Conservation (phyloP, 2,888 invertebrate species). For the Tachina grossa region DNA sequence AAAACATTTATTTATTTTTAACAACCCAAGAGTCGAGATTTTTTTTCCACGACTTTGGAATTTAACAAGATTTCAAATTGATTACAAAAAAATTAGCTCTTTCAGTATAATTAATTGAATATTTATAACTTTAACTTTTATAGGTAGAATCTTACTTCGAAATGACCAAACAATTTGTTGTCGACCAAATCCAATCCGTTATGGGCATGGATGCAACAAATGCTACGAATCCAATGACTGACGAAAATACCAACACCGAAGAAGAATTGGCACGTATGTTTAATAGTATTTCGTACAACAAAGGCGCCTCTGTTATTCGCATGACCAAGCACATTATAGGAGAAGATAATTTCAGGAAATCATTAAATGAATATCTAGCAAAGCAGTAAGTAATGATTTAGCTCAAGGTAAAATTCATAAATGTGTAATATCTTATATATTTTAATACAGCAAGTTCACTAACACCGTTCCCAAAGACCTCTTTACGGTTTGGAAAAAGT, state of each 20-base stretch:
- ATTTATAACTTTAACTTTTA: constrained; percentile 81
- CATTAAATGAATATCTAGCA: constrained; percentile 85
- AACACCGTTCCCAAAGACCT: constrained; percentile 77
- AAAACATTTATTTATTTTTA: too few relatives aligned
- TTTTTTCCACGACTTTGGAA: too few relatives aligned
- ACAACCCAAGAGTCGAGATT: too few relatives aligned
- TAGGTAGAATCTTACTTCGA: too few relatives aligned
- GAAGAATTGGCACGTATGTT: constrained; percentile 86
- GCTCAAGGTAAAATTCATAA: neutral
- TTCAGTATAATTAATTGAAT: constrained; percentile 77
- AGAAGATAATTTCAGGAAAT: constrained; percentile 83
- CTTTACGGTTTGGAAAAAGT: constrained; percentile 80
- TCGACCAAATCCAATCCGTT: constrained; percentile 87
- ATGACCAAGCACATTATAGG: constrained; percentile 88
- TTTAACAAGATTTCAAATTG: too few relatives aligned
- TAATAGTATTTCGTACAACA: constrained; percentile 87
- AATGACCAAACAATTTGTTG: constrained; percentile 85
- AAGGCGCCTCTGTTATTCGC: constrained; percentile 87
- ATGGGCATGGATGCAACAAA: constrained; percentile 85
- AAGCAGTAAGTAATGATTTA: constrained; percentile 62
- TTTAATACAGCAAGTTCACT: constrained; percentile 72
- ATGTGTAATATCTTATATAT: neutral
- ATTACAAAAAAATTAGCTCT: too few relatives aligned
- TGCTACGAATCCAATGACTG: constrained; percentile 85
- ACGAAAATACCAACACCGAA: constrained; percentile 84